Base-by-base conservation (phyloP, 2,113 vertebrate genomes). In the Onychostruthus taczanowskii region DNA sequence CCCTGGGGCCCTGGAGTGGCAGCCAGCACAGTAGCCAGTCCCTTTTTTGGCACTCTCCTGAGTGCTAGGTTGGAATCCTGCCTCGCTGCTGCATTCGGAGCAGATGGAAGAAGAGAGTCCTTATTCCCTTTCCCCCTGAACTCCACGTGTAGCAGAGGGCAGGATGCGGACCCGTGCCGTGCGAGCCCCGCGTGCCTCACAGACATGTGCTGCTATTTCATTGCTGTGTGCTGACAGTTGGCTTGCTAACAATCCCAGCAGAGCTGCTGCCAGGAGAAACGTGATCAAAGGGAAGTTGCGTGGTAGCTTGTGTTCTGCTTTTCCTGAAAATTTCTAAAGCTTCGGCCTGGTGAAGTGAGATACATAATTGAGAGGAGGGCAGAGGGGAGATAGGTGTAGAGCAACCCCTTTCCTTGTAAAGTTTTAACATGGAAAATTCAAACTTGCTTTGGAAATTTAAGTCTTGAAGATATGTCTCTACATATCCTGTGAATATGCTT, bases 11-110 rank as follows among this genome's bases (percentile, higher is more conserved):
- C 85, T 87, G 96, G 46, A 78, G 94, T 96, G 94, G 93, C 94
- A 95, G 95, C 95, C 93, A 96, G 83, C 96, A 96, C 93, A 93
- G 96, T 96, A 97, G 96, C 95, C 95, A 95, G 95, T 96, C 96
- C 95, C 95, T 93, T 96, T 96, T 95, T 88, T 97, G 96, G 94
- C 96, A 95, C 92, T 96, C 86, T 96, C 86, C 92, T 84, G 93
- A 94, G 94, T 61, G 90, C 90, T 94, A 78, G 90, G 90, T 96
- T 97, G 96, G 96, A 97, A 89, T 93, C 66, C 86, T 96, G 96
- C 96, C 96, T 95, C 2, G 9, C 86, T 89, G 90, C 95, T 90
- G 88, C 93, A 37, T 93, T 91, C 69, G 64, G 92, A 93, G 95
- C 92, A 89, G 93, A 97, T 95, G 93, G 95, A 95, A 97, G 94